A percentile compares a stretch with the other conserved stretches of the same genome.
Evolutionary conservation across 2,888 invertebrate genomes (phyloP).

Genomic region (Eugnorisma glareosa): DNA sequence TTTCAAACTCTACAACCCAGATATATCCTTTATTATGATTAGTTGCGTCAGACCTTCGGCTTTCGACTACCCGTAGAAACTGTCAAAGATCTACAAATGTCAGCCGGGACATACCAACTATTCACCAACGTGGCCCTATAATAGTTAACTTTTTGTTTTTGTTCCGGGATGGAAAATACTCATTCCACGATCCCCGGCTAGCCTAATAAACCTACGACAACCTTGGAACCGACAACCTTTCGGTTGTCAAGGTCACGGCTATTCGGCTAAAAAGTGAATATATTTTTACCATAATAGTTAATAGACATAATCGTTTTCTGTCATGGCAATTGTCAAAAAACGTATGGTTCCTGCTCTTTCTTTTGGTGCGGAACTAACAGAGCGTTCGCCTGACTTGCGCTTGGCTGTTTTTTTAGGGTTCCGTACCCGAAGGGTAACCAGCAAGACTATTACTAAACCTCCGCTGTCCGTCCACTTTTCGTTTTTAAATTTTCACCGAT

Average conservation of each 20-base stretch:
- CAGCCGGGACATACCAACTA: neutral
- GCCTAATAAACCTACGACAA: neutral
- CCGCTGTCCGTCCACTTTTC: too few species aligned
- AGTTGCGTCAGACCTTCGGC: neutral
- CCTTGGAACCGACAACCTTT: neutral
- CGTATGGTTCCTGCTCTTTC: neutral
- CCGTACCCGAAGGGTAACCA: too few species aligned
- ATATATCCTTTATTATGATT: neutral
- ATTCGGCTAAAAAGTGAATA: neutral
- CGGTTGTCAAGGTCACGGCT: neutral
- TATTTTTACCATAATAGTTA: neutral
- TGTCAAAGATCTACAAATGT: neutral
- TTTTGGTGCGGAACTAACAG: neutral
- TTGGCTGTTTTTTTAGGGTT: neutral
- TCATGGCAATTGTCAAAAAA: neutral
- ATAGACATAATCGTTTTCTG: neutral
- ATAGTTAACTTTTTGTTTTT: too few species aligned
- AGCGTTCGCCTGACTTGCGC: neutral
- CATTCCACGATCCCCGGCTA: too few species aligned
- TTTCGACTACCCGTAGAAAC: neutral
- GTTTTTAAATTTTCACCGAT: too few species aligned
- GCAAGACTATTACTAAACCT: too few species aligned
- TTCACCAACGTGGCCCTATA: too few species aligned
- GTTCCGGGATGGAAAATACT: too few species aligned
- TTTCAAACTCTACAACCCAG: neutral